Base-by-base conservation (phyloP, 2,888 invertebrate genomes). In the Antheraea yamamai region DNA sequence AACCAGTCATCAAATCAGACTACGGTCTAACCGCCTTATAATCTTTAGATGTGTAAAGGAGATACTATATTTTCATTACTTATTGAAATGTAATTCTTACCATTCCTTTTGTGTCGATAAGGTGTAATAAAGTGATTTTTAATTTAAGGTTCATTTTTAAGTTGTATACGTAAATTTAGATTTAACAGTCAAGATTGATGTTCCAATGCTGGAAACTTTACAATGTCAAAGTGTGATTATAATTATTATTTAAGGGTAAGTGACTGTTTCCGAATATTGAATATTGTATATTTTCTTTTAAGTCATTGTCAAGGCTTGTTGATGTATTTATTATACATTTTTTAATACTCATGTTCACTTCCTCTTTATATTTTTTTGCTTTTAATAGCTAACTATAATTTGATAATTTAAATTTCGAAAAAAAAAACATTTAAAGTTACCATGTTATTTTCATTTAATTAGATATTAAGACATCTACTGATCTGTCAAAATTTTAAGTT, bases 21-120 rank as follows among this genome's bases (percentile, higher is more conserved):
- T 98, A 98, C 89, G 98, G 97, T 90, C 96, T 98, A 85, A 98
- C 98, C 89, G 96, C 97, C 94, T 95, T 95, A 95, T 95, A 95
- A 95, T 94, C 92, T 84, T 88, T 90, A 91, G 88, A 90, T 85
- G 85, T 92, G 87, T 93, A 92, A 89, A 92, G 87, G 89, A 89
- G 83, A 91, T 87, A 85, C 87, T 91, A 91, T 94, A 92, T 93
- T 92, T 94, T 94, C 90, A 89, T 88, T 90, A 70, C 70, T 70
- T 39, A 91, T 88, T 80, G 87, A 88, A 93, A 89, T 88, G 87
- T 86, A 87, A 87, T 89, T 91, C 90, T 87, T 91, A 94, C 92
- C 94, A 95, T 95, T 95, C 94, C 95, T 90, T 90, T 72, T 89
- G 89, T 91, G 90, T 92, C 84, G 86, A 89, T 93, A 93, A 91